Conservation (phyloP, 2,113 vertebrate species). For the Carlito syrichta region DNA sequence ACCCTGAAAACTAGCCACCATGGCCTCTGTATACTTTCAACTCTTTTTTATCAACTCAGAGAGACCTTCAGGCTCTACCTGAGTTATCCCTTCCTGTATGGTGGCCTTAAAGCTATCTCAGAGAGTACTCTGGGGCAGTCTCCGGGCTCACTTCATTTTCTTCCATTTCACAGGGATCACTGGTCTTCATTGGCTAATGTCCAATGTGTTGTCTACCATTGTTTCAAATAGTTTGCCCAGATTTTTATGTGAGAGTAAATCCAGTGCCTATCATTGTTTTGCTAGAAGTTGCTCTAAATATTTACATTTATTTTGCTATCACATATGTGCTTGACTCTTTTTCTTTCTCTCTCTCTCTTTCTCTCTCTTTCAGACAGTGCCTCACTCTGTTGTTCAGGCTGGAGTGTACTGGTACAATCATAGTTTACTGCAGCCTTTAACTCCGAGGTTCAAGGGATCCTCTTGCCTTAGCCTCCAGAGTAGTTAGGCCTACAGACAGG, state of each 20-base stretch:
- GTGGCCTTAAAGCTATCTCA: neutral
- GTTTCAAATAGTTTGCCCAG: neutral
- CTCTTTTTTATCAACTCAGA: neutral
- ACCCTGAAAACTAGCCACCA: neutral
- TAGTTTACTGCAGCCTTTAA: too few relatives aligned
- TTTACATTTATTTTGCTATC: neutral
- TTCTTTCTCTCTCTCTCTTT: too few relatives aligned
- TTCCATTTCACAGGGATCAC: neutral
- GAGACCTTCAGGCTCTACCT: neutral
- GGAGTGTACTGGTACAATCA: too few relatives aligned
- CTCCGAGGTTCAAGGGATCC: too few relatives aligned
- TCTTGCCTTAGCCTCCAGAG: too few relatives aligned
- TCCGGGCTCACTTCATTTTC: neutral
- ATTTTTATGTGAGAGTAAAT: neutral
- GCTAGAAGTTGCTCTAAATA: neutral
- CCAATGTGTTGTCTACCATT: neutral
- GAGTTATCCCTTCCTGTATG: neutral
- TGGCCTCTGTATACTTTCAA: neutral
- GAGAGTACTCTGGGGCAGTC: too few relatives aligned
- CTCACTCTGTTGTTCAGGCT: too few relatives aligned
- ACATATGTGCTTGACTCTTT: neutral
- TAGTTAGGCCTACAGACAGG: too few relatives aligned
- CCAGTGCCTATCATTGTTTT: neutral
- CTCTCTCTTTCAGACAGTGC: too few relatives aligned
- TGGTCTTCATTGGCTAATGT: neutral